phyloP scores from a whole-genome alignment of 2,888 invertebrate species.

The Baronia brevicornis region DNA sequence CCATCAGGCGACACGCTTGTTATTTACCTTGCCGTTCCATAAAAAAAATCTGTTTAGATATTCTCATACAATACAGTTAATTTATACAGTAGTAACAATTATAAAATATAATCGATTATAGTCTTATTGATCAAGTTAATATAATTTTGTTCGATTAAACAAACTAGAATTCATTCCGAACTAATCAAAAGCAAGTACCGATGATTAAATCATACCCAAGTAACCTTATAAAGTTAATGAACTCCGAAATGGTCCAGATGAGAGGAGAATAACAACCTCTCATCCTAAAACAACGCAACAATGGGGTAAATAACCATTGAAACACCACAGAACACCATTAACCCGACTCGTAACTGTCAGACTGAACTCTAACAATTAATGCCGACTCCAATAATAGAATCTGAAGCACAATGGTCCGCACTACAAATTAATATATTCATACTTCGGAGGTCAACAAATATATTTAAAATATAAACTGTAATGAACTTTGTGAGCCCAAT shows the following conservation, averaged over 20 bases:
- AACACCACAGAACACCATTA: conserved; percentile 57
- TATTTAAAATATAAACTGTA: conserved; percentile 4
- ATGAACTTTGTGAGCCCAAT: conserved; percentile 6
- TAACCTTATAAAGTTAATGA: conserved; percentile 6
- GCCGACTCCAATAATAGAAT: conserved; percentile 61
- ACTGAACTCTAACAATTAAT: conserved; percentile 64
- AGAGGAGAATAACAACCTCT: conserved; percentile 38
- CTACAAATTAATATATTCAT: conserved; percentile 70
- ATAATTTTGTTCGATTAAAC: too few species aligned
- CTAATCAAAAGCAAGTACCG: too few species aligned
- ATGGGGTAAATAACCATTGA: conserved; percentile 55
- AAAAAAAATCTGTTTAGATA: too few species aligned
- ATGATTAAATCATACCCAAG: conserved; percentile 7
- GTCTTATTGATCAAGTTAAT: too few species aligned
- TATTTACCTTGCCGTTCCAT: too few species aligned
- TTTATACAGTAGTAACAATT: too few species aligned
- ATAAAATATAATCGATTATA: too few species aligned
- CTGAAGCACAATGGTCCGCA: conserved; percentile 54
- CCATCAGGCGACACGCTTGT: too few species aligned
- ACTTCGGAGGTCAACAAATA: conserved; percentile 47
- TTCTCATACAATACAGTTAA: too few species aligned
- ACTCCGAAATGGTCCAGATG: conserved; percentile 16
- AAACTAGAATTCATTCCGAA: too few species aligned
- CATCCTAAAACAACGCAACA: conserved; percentile 54
- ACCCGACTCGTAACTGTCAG: conserved; percentile 57